phyloP scores from a whole-genome alignment of 2,113 vertebrate species.

The Tor tambroides region DNA sequence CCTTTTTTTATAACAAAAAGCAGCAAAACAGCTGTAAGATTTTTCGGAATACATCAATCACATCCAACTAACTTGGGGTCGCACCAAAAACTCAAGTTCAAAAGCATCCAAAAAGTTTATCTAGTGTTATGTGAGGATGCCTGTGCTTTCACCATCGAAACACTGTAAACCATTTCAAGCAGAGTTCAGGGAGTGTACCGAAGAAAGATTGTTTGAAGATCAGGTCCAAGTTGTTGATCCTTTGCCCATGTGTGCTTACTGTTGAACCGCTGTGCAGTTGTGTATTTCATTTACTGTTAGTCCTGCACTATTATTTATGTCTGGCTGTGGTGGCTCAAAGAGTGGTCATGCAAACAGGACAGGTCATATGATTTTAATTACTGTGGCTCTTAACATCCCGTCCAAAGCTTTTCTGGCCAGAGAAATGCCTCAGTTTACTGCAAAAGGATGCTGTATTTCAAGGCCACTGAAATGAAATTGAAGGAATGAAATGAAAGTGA shows the following conservation, averaged over 20 bases:
- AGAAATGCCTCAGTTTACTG: constrained; percentile 10
- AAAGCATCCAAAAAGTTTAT: neutral
- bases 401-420: constrained; percentile 20
- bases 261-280: constrained; percentile 55
- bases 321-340: constrained; percentile 48
- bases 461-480: neutral
- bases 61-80: neutral
- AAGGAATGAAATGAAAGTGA: constrained; percentile 1
- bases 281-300: constrained; percentile 63
- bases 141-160: neutral
- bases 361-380: constrained; percentile 42
- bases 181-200: constrained; percentile 15
- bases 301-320: constrained; percentile 63
- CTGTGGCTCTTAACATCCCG: neutral
- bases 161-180: neutral
- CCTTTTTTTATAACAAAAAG: neutral
- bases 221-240: constrained; percentile 64
- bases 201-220: constrained; percentile 31
- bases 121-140: neutral
- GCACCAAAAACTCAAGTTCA: neutral
- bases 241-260: constrained; percentile 65
- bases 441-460: neutral
- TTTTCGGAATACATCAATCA: neutral
- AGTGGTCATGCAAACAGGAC: constrained; percentile 48
- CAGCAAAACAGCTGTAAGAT: neutral